Evolutionary conservation across 2,888 invertebrate species (phyloP), one percentile per base, ranked within the genome.

Genomic region (Neria commutata): DNA sequence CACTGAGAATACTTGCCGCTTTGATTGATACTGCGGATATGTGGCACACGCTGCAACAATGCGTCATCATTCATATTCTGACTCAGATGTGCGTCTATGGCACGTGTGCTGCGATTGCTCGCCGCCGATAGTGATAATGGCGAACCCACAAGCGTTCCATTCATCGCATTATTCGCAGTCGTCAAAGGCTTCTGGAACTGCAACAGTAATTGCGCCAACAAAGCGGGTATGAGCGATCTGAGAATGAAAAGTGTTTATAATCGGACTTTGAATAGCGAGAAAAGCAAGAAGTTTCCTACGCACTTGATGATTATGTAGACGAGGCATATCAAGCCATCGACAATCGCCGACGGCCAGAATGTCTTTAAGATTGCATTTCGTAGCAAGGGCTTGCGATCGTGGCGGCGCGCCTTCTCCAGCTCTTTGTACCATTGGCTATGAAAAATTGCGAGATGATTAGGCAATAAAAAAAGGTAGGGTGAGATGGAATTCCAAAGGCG

Each of bases 391-490:
- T 85, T 85, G 67, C 85, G 83, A 11, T 85, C 84, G 65, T 84
- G 83, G 57, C 83, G 84, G 74, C 83, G 84, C 1, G 86, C 85
- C 60, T 83, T 78, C 62, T 85, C 84, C 64, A 89, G 78, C 79
- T 89, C 88, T 75, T 85, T 85, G 61, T 84, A 80, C 90, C 90
- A 90, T 83, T 89, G 86, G 72, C 90, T 90, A 81, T 2, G 58
- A 55, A 16, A 16, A 10, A 14, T 56, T 40, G 6, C 10, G 17
- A 2, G 26, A 11, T 2, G 16, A 46, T 3, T 4, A 8, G 1
- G 25, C 6, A n/a, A 37, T 24, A 34, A n/a, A 17, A 23, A 34
- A 45, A 10, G 1, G 11, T 4, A 3, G 8, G 5, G 1, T 4
- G 3, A 0, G 1, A 0, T 21, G 2, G 17, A 54, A 4, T 34